These are phyloP conservation scores for Scaptodrosophila latifasciaeformis DNA, from an alignment of 2,888 invertebrate genomes.

Conservation along the genomic window DNA sequence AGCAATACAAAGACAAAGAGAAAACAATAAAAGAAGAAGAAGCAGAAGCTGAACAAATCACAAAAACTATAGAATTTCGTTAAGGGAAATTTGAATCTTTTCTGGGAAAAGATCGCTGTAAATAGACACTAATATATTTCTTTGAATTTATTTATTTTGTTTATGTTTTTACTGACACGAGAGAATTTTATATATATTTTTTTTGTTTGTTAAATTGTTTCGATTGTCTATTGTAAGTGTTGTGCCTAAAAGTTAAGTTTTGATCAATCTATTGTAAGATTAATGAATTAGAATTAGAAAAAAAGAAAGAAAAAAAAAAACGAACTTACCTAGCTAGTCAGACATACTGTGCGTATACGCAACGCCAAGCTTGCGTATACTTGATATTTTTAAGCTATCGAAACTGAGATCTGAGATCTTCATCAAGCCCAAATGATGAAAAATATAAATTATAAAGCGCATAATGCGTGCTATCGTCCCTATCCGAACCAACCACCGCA, in stretches of 20 bases:
- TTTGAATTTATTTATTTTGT: constrained; percentile 1
- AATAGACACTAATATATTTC: constrained; percentile 40
- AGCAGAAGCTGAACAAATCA: not conserved
- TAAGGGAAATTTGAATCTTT: constrained; percentile 41
- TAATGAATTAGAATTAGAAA: too few relatives aligned
- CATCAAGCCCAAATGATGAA: constrained; percentile 61
- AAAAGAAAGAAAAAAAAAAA: too few relatives aligned
- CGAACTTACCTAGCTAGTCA: constrained; percentile 10
- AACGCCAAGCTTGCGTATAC: constrained; percentile 47
- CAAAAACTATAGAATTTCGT: constrained; percentile 11
- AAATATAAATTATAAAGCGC: constrained; percentile 64
- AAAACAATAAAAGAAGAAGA: constrained; percentile 5
- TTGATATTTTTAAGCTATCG: constrained; percentile 36
- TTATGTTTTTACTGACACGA: not conserved
- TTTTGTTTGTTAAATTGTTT: constrained; percentile 25
- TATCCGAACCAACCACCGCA: constrained; percentile 30
- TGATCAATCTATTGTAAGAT: not conserved
- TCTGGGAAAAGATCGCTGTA: constrained; percentile 56
- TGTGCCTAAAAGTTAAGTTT: constrained; percentile 19
- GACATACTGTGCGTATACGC: constrained; percentile 51
- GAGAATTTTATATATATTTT: constrained; percentile 6
- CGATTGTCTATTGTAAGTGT: too few relatives aligned
- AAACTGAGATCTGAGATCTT: too few relatives aligned
- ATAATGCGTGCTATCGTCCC: constrained; percentile 64
- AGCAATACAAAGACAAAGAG: constrained; percentile 7